phyloP scores from a whole-genome alignment of 2,797 vertebrate species.

The Anguilla marmorata region DNA sequence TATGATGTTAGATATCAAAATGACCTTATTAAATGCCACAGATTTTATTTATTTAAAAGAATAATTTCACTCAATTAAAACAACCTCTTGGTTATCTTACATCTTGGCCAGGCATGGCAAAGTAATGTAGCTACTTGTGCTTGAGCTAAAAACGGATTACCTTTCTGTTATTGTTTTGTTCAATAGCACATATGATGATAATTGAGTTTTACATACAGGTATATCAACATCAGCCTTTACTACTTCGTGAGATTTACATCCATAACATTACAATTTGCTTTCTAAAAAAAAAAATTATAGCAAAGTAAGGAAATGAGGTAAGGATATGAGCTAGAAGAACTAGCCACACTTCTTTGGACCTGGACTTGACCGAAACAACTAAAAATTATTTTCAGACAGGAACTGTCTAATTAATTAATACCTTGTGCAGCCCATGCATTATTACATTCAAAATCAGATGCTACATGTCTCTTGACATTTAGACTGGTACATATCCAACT shows the following conservation, averaged over 20 bases:
- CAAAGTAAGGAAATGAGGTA: neutral
- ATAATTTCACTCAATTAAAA: neutral
- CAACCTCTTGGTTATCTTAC: neutral
- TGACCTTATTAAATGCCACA: neutral
- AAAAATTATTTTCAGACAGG: neutral
- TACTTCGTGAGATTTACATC: neutral
- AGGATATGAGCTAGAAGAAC: neutral
- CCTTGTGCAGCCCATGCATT: neutral
- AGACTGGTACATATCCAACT: neutral
- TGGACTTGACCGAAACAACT: neutral
- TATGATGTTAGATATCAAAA: neutral
- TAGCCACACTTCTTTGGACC: neutral
- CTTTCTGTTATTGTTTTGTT: neutral
- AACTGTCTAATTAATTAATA: neutral
- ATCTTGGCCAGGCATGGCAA: neutral
- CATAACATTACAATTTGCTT: neutral
- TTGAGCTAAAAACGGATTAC: neutral
- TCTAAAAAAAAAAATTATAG: neutral
- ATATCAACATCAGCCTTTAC: neutral
- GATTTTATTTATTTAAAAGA: neutral
- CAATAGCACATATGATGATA: neutral
- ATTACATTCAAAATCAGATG: neutral
- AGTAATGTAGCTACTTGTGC: neutral
- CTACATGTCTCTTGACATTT: neutral
- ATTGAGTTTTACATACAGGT: neutral